These are phyloP conservation scores for Acrobasis repandana DNA, from an alignment of 2,888 invertebrate species.

Conservation along the genomic window DNA sequence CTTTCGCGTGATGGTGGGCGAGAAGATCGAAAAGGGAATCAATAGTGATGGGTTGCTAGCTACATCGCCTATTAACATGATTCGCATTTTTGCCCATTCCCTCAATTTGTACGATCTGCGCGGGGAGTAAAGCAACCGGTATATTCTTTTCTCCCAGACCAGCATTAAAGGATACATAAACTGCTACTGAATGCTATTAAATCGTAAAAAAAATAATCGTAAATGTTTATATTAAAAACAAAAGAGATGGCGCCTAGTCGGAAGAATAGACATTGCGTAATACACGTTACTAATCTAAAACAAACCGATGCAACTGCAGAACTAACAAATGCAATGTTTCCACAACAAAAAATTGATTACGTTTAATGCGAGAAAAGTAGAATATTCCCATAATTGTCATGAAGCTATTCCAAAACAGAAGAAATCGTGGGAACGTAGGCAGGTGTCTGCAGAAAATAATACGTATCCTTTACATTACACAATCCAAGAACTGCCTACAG, in stretches of 20 bases:
- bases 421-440: constrained; percentile 67
- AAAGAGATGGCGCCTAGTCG: constrained; percentile 8
- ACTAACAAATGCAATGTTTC: constrained; percentile 28
- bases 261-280: constrained; percentile 16
- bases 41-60: too few species aligned
- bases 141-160: too few species aligned
- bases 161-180: too few species aligned
- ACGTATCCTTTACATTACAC: background rate
- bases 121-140: too few species aligned
- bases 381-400: constrained; percentile 64
- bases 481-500: background rate
- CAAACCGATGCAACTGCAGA: background rate
- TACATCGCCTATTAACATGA: too few species aligned
- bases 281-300: constrained; percentile 5
- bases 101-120: too few species aligned
- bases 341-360: constrained; percentile 35
- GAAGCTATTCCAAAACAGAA: constrained; percentile 49
- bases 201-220: too few species aligned
- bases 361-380: constrained; percentile 45
- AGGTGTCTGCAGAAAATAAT: constrained; percentile 51
- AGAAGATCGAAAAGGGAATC: too few species aligned
- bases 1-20: too few species aligned
- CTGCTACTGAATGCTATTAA: too few species aligned
- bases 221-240: background rate
- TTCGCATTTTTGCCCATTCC: too few species aligned